Conservation (phyloP, 2,113 vertebrate genomes). For the Setophaga petechia region DNA sequence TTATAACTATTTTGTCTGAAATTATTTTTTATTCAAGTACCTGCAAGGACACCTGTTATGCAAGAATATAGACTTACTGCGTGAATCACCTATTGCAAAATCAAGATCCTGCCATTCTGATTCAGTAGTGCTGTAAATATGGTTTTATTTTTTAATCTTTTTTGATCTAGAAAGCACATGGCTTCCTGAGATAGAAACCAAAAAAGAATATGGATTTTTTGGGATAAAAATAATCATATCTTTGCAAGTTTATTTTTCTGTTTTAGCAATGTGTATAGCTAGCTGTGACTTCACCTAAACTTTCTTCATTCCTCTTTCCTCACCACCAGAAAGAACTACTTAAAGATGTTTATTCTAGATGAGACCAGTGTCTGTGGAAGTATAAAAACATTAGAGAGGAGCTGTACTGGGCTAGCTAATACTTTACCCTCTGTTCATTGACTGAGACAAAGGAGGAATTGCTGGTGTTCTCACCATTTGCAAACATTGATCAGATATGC, state of each 20-base stretch:
- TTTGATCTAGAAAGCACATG: neutral
- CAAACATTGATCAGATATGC: neutral
- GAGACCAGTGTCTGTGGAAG: neutral
- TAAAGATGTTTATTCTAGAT: neutral
- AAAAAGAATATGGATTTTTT: neutral
- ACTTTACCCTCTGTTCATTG: neutral
- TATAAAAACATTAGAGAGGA: neutral
- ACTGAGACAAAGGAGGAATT: neutral
- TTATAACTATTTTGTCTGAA: neutral
- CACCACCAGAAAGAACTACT: neutral
- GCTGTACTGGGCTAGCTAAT: neutral
- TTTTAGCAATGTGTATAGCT: neutral
- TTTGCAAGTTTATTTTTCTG: neutral
- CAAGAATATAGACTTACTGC: neutral
- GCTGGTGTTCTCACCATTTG: neutral
- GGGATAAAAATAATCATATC: neutral
- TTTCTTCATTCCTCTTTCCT: neutral
- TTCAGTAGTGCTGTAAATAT: neutral
- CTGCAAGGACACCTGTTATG: neutral
- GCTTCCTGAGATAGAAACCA: neutral
- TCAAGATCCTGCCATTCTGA: neutral
- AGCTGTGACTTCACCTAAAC: neutral
- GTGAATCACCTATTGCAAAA: neutral
- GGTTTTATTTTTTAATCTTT: neutral
- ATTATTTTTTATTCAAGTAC: neutral